Evolutionary conservation across 1,140 invertebrate genomes (phyloP).

Genomic region (Megathymus violae): DNA sequence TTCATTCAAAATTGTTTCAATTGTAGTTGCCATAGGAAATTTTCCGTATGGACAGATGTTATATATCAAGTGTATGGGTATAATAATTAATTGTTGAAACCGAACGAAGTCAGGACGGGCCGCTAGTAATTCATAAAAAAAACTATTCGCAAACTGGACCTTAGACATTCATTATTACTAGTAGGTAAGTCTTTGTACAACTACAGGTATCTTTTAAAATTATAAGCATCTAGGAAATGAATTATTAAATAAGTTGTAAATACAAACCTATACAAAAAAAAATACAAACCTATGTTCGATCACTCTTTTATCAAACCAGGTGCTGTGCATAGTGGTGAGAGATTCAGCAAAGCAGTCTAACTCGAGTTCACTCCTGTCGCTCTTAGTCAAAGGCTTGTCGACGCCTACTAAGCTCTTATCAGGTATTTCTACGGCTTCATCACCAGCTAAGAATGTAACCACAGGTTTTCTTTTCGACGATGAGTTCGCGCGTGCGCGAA

Average conservation of each 20-base stretch:
- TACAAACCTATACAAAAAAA: not conserved
- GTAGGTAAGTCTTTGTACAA: no score
- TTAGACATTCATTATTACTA: no score
- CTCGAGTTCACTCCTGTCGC: constrained; percentile 83
- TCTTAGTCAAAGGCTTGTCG: constrained; percentile 71
- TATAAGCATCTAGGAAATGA: no score
- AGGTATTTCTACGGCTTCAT: constrained; percentile 72
- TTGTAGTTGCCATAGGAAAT: no score
- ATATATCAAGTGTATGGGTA: no score
- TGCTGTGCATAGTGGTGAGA: constrained; percentile 69
- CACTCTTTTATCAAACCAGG: constrained; percentile 85
- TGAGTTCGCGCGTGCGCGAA: constrained; percentile 83
- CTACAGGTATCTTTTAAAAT: no score
- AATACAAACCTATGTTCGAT: constrained; percentile 85
- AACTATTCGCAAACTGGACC: no score
- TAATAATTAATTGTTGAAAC: no score
- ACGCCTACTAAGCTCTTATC: constrained; percentile 69
- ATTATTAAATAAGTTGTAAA: not conserved
- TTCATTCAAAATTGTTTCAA: no score
- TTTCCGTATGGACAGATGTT: no score
- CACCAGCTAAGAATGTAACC: constrained; percentile 60
- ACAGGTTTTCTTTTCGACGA: constrained; percentile 71
- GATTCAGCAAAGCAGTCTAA: constrained; percentile 85
- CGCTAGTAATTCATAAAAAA: no score
- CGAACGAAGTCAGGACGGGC: no score